Percentiles rank a stretch among this genome's conserved stretches.
Evolutionary conservation across 2,797 vertebrate species (phyloP).

Genomic region (Siniperca scherzeri): DNA sequence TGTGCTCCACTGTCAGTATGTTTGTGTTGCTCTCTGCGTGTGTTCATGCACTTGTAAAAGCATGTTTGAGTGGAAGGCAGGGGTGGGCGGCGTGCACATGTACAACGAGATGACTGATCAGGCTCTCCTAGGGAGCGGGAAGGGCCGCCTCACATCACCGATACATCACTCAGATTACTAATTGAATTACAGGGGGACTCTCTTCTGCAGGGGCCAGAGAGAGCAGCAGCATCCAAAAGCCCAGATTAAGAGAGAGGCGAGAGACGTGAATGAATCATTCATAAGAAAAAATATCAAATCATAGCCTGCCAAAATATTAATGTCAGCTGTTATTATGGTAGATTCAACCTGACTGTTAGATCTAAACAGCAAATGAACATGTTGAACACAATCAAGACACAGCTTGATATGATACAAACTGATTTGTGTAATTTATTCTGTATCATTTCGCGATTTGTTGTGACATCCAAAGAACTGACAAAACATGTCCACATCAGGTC

Average conservation of each 20-base stretch:
- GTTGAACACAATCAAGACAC: neutral
- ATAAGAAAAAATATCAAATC: constrained; percentile 21
- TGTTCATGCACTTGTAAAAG: constrained; percentile 46
- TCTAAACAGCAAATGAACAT: neutral
- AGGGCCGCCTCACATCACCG: constrained; percentile 36
- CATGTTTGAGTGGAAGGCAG: constrained; percentile 34
- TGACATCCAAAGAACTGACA: neutral
- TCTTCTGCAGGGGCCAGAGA: constrained; percentile 11
- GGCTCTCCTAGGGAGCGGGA: constrained; percentile 35
- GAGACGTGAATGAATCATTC: constrained; percentile 51
- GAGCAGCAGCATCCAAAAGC: constrained; percentile 35
- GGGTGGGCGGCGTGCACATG: constrained; percentile 19
- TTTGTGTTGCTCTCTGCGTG: constrained; percentile 61
- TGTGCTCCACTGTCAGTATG: constrained; percentile 38
- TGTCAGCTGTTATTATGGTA: constrained; percentile 25
- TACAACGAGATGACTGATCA: constrained; percentile 46
- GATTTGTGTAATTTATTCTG: constrained; percentile 6
- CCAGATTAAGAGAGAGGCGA: constrained; percentile 38
- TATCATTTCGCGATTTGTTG: neutral
- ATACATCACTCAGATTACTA: constrained; percentile 47
- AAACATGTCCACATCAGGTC: neutral
- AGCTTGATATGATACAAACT: constrained; percentile 4
- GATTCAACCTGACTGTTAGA: constrained; percentile 9
- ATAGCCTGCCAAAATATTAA: constrained; percentile 41
- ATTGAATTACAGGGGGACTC: constrained; percentile 42